Conservation (phyloP, 2,113 vertebrate species). For the Scalopus aquaticus region DNA sequence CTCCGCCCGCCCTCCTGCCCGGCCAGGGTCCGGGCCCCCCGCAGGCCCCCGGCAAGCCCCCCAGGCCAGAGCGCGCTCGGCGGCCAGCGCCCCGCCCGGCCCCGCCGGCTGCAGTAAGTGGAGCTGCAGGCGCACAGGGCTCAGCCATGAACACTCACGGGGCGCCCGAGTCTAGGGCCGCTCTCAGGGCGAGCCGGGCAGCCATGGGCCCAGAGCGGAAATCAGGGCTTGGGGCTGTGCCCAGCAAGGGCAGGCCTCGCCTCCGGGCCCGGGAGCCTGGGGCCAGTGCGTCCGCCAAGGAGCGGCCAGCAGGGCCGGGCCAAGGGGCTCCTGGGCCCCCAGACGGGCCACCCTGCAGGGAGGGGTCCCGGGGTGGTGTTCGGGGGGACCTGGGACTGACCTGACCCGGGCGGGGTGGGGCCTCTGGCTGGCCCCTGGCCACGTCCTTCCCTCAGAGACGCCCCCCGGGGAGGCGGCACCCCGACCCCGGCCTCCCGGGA, state of each 20-base stretch:
- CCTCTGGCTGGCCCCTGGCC: too few relatives aligned
- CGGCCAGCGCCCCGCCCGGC: neutral
- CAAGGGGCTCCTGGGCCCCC: neutral
- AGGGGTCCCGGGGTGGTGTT: fast-evolving
- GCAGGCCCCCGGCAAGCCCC: conserved; percentile 60
- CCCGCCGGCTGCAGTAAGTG: conserved; percentile 47
- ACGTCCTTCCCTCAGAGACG: neutral
- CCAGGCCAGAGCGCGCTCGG: neutral
- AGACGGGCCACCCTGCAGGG: neutral
- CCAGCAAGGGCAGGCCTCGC: too few relatives aligned
- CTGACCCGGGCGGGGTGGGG: too few relatives aligned
- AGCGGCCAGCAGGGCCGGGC: neutral
- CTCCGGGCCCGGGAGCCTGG: fast-evolving
- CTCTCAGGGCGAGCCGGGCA: neutral
- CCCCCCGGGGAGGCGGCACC: too few relatives aligned
- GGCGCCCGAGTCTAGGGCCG: conserved; percentile 50
- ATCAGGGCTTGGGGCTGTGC: neutral
- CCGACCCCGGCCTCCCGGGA: neutral
- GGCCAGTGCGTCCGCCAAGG: too few relatives aligned
- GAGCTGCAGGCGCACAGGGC: conserved; percentile 67
- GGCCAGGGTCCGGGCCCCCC: neutral
- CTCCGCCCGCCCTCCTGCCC: neutral
- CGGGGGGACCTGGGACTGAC: neutral
- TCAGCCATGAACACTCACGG: conserved; percentile 81
- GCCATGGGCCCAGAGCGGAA: neutral